phyloP scores from a whole-genome alignment of 2,113 vertebrate species.

The Channa maculata region DNA sequence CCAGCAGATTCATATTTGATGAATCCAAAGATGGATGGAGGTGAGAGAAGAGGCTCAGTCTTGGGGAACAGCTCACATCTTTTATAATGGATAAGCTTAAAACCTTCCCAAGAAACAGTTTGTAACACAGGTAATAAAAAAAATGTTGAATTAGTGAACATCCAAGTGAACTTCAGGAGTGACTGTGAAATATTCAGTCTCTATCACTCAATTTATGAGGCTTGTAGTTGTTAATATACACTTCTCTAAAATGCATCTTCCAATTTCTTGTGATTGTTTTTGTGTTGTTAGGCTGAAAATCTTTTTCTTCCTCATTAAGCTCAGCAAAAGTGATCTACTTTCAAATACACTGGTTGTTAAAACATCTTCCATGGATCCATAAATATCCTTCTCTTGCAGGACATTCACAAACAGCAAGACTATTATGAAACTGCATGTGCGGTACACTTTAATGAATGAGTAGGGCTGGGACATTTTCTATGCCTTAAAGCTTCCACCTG shows the following conservation, averaged over 20 bases:
- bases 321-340: slow-evolving; percentile 12
- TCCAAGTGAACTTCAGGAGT: slow-evolving; percentile 38
- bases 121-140: slow-evolving; percentile 1
- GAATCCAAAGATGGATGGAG: slow-evolving; percentile 43
- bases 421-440: slow-evolving; percentile 3
- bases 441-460: slow-evolving; percentile 7
- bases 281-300: slow-evolving; percentile 12
- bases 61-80: slow-evolving; percentile 37
- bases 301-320: slow-evolving; percentile 39
- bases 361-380: slow-evolving; percentile 28
- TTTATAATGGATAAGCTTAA: slow-evolving; percentile 58
- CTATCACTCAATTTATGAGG: slow-evolving; percentile 26
- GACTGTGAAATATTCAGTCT: slow-evolving; percentile 48
- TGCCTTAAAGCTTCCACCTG: slow-evolving; percentile 47
- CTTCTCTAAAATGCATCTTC: slow-evolving; percentile 18
- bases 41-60: slow-evolving; percentile 48
- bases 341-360: slow-evolving; percentile 14
- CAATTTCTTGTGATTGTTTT: background rate
- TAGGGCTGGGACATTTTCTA: slow-evolving; percentile 11
- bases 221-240: slow-evolving; percentile 19
- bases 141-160: slow-evolving; percentile 43
- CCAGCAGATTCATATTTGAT: slow-evolving; percentile 65
- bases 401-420: slow-evolving; percentile 6
- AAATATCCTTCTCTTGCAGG: slow-evolving; percentile 37
- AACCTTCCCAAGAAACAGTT: slow-evolving; percentile 26